Evolutionary conservation across 2,888 invertebrate species (phyloP).

Genomic region (Zaprionus obscuricornis): DNA sequence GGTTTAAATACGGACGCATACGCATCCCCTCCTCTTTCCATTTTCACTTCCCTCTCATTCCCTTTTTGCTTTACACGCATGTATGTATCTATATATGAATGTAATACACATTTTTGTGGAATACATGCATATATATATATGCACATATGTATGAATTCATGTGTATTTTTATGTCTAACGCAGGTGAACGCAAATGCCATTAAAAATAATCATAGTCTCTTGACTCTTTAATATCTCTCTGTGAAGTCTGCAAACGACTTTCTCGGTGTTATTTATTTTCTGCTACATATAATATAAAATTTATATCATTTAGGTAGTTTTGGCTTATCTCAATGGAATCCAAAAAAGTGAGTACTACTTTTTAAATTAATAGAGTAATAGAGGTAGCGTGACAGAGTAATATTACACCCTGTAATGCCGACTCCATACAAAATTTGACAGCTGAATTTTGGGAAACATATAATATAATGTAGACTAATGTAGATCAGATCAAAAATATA

Average conservation of each 20-base stretch:
- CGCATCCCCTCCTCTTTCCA: not conserved
- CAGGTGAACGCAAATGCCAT: no score
- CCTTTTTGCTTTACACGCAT: not conserved
- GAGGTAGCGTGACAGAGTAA: not conserved
- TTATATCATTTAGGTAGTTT: not conserved
- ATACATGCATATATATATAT: not conserved
- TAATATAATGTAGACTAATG: no score
- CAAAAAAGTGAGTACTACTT: conserved; percentile 23
- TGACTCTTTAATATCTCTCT: no score
- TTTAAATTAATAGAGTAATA: not conserved
- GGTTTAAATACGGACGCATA: conserved; percentile 21
- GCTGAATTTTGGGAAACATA: not conserved
- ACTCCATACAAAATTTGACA: not conserved
- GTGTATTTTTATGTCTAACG: conserved; percentile 16
- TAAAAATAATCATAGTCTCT: no score
- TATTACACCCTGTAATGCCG: not conserved
- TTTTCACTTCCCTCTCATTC: not conserved
- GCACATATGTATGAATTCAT: conserved; percentile 10
- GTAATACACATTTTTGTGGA: not conserved
- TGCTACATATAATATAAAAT: not conserved
- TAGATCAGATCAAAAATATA: no score
- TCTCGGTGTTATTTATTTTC: no score
- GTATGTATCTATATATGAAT: not conserved
- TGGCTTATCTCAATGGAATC: conserved; percentile 26
- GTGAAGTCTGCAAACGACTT: no score